phyloP scores from a whole-genome alignment of 53 echinoderm and acorn worm species.

The Temnopleurus reevesii region DNA sequence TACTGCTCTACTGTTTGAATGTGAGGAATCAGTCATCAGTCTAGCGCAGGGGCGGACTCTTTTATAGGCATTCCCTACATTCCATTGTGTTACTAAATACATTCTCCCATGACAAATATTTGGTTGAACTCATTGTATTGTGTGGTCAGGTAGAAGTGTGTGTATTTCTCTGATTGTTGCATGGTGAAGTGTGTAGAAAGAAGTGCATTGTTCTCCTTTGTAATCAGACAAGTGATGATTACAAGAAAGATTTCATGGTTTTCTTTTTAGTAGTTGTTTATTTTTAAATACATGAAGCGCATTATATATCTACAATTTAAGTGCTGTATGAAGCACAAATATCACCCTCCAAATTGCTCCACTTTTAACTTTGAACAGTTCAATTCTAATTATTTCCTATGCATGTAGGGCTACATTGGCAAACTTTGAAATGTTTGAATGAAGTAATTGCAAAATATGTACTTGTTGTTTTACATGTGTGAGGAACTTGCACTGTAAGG shows the following conservation, averaged over 20 bases:
- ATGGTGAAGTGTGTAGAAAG: conserved; percentile 14
- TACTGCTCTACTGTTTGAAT: too few species aligned
- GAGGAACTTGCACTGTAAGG: too few species aligned
- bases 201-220: neutral
- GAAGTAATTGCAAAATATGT: too few species aligned
- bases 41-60: conserved; percentile 35
- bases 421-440: too few species aligned
- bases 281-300: too few species aligned
- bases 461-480: too few species aligned
- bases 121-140: conserved; percentile 24
- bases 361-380: too few species aligned
- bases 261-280: neutral
- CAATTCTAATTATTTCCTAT: too few species aligned
- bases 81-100: conserved; percentile 52
- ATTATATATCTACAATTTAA: too few species aligned
- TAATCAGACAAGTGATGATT: neutral
- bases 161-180: conserved; percentile 9
- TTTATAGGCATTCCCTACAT: conserved; percentile 17
- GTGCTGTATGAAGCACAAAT: too few species aligned
- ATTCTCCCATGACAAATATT: conserved; percentile 52
- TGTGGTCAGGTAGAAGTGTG: conserved; percentile 43
- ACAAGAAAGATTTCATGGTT: neutral
- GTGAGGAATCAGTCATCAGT: neutral
- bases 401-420: too few species aligned
- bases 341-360: too few species aligned